These are phyloP conservation scores for Acanthurus leucopareius DNA, from an alignment of 2,797 vertebrate species.

Conservation along the genomic window DNA sequence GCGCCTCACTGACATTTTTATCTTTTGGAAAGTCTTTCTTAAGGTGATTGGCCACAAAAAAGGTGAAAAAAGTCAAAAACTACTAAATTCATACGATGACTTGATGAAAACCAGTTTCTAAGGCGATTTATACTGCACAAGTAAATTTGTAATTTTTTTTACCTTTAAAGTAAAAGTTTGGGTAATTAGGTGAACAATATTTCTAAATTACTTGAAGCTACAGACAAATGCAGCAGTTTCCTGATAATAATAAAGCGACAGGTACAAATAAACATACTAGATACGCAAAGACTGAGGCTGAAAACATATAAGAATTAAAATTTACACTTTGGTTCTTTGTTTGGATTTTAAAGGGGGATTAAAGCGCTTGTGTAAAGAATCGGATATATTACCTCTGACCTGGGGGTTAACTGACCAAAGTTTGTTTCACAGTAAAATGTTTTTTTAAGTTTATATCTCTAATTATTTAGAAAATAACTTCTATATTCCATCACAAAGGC, in stretches of 20 bases:
- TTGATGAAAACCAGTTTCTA: not conserved
- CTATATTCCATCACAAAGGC: too few relatives aligned
- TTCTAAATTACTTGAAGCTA: not conserved
- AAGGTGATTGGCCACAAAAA: not conserved
- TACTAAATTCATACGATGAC: not conserved
- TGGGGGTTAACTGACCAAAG: too few relatives aligned
- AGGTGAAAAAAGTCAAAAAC: not conserved
- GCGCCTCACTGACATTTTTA: not conserved
- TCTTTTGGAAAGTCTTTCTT: not conserved
- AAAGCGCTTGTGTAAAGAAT: too few relatives aligned
- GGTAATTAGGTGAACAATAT: not conserved
- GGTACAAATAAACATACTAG: not conserved
- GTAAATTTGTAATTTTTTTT: not conserved
- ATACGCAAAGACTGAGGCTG: too few relatives aligned
- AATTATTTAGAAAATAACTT: too few relatives aligned
- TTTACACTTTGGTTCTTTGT: too few relatives aligned
- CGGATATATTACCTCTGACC: too few relatives aligned
- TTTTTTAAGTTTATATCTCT: too few relatives aligned
- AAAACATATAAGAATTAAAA: too few relatives aligned
- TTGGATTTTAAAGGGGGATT: too few relatives aligned
- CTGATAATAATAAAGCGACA: too few relatives aligned
- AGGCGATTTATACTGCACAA: not conserved
- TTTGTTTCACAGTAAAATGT: too few relatives aligned
- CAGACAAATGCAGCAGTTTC: not conserved
- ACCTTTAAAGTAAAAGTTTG: not conserved